Evolutionary conservation across 2,797 vertebrate genomes (phyloP).

Genomic region (Natrix natrix): DNA sequence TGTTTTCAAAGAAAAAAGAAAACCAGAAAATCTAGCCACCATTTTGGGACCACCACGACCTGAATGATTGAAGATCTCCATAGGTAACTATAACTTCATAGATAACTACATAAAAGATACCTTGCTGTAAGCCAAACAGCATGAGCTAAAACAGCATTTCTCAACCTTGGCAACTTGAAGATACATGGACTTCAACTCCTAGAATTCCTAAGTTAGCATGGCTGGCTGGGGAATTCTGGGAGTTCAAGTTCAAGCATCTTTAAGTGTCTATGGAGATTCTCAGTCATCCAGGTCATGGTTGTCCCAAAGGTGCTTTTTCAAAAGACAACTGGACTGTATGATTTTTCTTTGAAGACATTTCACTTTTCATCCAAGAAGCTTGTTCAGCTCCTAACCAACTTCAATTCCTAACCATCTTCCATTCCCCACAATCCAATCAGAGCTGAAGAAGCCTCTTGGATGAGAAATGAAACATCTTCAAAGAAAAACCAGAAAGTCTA

Average conservation of each 20-base stretch:
- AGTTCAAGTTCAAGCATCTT: not conserved
- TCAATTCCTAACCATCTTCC: too few species aligned
- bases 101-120: not conserved
- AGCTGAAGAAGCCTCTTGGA: too few species aligned
- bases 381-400: too few species aligned
- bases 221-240: not conserved
- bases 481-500: too few species aligned
- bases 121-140: slow-evolving; percentile 34
- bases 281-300: too few species aligned
- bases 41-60: not conserved
- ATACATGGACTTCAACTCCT: not conserved
- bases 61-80: not conserved
- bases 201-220: not conserved
- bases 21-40: not conserved
- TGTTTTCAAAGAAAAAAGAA: not conserved
- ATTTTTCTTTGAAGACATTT: too few species aligned
- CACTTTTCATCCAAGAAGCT: too few species aligned
- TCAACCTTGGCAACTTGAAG: not conserved
- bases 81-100: not conserved
- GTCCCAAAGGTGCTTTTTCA: too few species aligned
- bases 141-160: not conserved
- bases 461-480: too few species aligned
- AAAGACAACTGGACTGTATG: too few species aligned
- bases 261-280: not conserved
- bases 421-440: too few species aligned